Conservation (phyloP, 2,113 vertebrate species). For the Carassius gibelio region DNA sequence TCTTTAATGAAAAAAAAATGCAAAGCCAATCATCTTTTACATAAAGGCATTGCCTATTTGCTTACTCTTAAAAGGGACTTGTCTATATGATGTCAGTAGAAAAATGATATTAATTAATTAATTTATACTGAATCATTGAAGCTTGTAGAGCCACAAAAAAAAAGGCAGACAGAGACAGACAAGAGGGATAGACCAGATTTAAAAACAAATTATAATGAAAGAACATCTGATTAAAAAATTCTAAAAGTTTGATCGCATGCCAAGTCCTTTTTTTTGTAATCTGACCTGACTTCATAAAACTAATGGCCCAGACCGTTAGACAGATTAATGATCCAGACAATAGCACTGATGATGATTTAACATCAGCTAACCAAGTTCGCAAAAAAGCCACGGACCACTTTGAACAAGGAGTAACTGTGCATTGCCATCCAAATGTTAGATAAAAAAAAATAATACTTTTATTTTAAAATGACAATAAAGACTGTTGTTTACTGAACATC, state of each 20-base stretch:
- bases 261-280: conserved; percentile 13
- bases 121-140: conserved; percentile 8
- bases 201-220: conserved; percentile 1
- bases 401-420: neutral
- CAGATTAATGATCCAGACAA: conserved; percentile 29
- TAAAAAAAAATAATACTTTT: neutral
- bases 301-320: conserved; percentile 32
- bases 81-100: neutral
- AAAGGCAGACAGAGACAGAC: neutral
- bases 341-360: conserved; percentile 1
- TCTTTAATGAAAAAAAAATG: neutral
- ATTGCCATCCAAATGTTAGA: neutral
- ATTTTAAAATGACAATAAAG: too few relatives aligned
- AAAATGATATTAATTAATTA: neutral
- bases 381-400: neutral
- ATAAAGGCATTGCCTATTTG: too few relatives aligned
- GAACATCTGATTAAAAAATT: neutral
- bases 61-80: neutral
- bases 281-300: conserved; percentile 21
- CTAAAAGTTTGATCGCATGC: neutral
- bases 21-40: neutral
- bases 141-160: neutral
- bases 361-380: neutral
- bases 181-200: neutral
- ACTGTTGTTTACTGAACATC: neutral